Evolutionary conservation across 2,888 invertebrate genomes (phyloP), one percentile per base, ranked within the genome.

Genomic region (Drosophila sordidula): DNA sequence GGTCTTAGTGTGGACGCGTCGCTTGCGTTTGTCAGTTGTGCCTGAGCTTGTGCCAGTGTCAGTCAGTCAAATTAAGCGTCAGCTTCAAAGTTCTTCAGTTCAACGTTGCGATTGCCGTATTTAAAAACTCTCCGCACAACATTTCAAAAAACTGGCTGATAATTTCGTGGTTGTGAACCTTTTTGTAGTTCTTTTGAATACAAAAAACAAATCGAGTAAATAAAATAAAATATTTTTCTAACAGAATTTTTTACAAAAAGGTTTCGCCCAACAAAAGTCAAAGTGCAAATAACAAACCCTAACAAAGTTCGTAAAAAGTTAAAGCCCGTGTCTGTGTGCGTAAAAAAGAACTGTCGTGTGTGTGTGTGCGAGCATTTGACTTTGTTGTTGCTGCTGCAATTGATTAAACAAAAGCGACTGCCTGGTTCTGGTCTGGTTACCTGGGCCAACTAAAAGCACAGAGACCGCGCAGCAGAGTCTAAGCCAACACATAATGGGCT

Each of bases 401-500:
- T 90, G 90, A 90, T 90, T 89, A 90, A 90, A 90, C 90, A 88
- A 86, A 66, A 78, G 68, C 58, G 45, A 64, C 45, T 54, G 44
- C 56, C 34, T 29, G 63, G 29, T 42, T 62, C 65, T 71, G 55
- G 63, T 51, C 64, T 65, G 78, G 85, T 85, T 70, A 86, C 85
- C 85, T 84, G 77, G 82, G 87, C 80, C 69, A 80, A 77, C 76
- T 65, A 51, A 22, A 54, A 76, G 52, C 32, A 44, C 67, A 70
- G 57, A 77, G 54, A 77, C 67, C 59, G 59, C 68, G 51, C 62
- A 68, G 62, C 46, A 67, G 49, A 66, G 55, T 54, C 75, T 22
- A 8, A 56, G 58, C 59, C 49, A 38, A 39, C 54, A 88, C 47
- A 75, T 44, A 70, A 92, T 94, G 94, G 92, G 93, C 90, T 94